Base-by-base conservation (phyloP, 2,888 invertebrate species). In the Phyllotreta striolata region DNA sequence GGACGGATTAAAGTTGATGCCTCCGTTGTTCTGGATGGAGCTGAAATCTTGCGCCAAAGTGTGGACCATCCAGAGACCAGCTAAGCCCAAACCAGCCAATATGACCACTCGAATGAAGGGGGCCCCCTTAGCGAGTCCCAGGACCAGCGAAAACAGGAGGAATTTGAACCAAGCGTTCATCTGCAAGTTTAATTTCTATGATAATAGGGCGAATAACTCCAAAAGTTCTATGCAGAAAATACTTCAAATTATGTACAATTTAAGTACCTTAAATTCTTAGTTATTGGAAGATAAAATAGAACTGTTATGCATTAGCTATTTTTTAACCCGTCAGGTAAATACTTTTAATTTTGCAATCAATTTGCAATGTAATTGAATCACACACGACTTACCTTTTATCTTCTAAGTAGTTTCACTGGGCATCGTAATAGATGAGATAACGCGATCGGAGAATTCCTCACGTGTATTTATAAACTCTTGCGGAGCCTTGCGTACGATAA, bases 11-110 rank as follows among this genome's bases (percentile, higher is more conserved):
- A 60, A 56, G 41, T 59, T 62, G 6, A 43, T n/a, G 14, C 51
- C 39, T 7, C 55, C 47, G 13, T 41, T 58, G 14, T 68, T 72
- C 59, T 68, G 67, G 35, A 82, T 81, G 63, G 77, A 78, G 66
- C 77, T 78, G 71, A 79, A 83, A 70, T 83, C 83, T 70, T 81
- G 79, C 2, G 83, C 83, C 41, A 84, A 73, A 43, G 78, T 78
- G 60, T 84, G 83, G 39, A 83, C 72, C 80, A 84, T 79, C 80
- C 82, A 84, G 66, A 84, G 69, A 8, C 84, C 84, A 9, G 79
- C 80, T 56, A 84, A 73, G 9, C 84, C 84, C 59, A 83, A 70
- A 8, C 77, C 78, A 6, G 82, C 81, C 62, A 84, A 69, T 40
- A 84, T 67, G 8, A 82, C 76, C 40, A 83, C 61, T 66, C 79